A percentile compares a stretch with the other conserved stretches of the same genome.
These are phyloP conservation scores for Danaus plexippus DNA, from an alignment of 1,140 invertebrate genomes.

Conservation along the genomic window DNA sequence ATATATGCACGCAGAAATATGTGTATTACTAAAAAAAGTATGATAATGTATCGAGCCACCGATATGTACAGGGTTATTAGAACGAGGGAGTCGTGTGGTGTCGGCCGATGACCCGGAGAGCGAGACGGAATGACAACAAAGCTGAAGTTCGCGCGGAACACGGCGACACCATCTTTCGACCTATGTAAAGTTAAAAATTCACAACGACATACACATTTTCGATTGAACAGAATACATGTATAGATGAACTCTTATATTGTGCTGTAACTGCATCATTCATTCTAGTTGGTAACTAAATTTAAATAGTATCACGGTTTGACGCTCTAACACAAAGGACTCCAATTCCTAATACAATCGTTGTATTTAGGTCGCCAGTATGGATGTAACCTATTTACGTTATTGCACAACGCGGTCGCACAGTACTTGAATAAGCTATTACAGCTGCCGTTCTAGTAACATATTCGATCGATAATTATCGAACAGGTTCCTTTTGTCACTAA, in stretches of 20 bases:
- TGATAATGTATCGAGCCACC: slow-evolving; percentile 44
- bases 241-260: too few relatives aligned
- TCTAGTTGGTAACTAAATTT: slow-evolving; percentile 10
- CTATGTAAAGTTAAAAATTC: slow-evolving; percentile 1
- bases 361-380: slow-evolving; percentile 48
- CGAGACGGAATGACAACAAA: slow-evolving; percentile 66
- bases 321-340: slow-evolving; percentile 41
- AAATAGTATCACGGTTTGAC: slow-evolving; percentile 11
- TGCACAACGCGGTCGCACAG: slow-evolving; percentile 47
- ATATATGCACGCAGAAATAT: slow-evolving; percentile 14
- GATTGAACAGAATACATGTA: too few relatives aligned
- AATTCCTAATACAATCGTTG: slow-evolving; percentile 34
- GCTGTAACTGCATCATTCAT: too few relatives aligned
- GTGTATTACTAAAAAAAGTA: slow-evolving; percentile 19
- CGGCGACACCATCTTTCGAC: slow-evolving; percentile 30
- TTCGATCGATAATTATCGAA: slow-evolving; percentile 34
- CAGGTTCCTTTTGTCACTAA: slow-evolving; percentile 8
- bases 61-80: slow-evolving; percentile 64
- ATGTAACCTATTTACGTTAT: slow-evolving; percentile 57
- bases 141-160: slow-evolving; percentile 60
- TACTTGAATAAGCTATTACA: slow-evolving; percentile 42
- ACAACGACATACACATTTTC: too few relatives aligned
- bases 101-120: slow-evolving; percentile 64
- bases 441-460: slow-evolving; percentile 28
- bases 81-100: slow-evolving; percentile 56